Evolutionary conservation across 2,797 vertebrate genomes (phyloP).

Genomic region (Setipinna tenuifilis): DNA sequence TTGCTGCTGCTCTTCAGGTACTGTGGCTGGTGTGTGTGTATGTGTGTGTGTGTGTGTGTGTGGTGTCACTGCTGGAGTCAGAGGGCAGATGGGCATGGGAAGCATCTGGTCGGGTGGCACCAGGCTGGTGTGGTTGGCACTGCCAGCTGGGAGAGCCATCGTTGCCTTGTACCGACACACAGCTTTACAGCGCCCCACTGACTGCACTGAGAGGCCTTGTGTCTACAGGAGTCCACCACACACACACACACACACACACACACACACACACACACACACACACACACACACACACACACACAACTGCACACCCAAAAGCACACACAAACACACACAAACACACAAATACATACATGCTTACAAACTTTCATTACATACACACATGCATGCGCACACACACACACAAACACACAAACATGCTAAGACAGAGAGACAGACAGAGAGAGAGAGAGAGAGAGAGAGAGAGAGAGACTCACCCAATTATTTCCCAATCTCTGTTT

Average conservation of each 20-base stretch:
- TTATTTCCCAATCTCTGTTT: slow-evolving; percentile 2
- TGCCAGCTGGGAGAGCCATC: slow-evolving; percentile 12
- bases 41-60: not conserved
- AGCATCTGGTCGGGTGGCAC: not conserved
- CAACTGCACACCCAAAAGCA: not conserved
- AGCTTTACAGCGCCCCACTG: not conserved
- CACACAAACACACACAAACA: no score
- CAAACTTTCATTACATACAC: no score
- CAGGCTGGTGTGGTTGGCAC: not conserved
- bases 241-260: not conserved
- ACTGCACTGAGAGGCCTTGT: slow-evolving; percentile 3
- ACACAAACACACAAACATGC: no score
- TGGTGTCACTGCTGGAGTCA: not conserved
- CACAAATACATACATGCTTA: no score
- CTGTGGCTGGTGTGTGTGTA: not conserved
- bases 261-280: not conserved
- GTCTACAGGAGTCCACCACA: not conserved
- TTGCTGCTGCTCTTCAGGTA: not conserved
- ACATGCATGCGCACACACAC: no score
- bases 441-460: not conserved
- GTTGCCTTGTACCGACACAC: slow-evolving; percentile 6
- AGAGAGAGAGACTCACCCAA: not conserved
- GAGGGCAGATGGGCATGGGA: not conserved
- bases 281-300: not conserved
- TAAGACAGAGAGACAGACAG: not conserved